Conservation (phyloP, 1,140 invertebrate species). For the Lepidurus packardi region DNA sequence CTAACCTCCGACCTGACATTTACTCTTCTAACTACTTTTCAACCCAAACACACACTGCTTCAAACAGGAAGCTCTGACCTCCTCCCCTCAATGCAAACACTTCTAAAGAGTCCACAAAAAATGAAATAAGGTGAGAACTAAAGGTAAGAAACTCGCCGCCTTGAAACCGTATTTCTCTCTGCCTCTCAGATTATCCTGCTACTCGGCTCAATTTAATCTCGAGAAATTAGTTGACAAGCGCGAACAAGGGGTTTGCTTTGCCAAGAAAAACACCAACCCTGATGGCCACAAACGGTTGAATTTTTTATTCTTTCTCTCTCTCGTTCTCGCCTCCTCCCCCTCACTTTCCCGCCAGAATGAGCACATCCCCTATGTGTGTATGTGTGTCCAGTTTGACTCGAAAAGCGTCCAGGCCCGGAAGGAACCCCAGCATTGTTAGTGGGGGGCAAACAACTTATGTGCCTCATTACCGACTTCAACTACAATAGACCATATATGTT, state of each 20-base stretch:
- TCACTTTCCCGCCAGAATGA: background rate
- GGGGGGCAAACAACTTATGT: background rate
- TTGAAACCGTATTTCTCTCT: too few relatives aligned
- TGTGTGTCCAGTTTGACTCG: background rate
- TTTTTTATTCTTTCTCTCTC: background rate
- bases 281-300: background rate
- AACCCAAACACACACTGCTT: conserved; percentile 1
- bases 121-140: background rate
- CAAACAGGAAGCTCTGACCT: background rate
- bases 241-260: background rate
- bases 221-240: background rate
- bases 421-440: background rate
- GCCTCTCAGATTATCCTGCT: too few relatives aligned
- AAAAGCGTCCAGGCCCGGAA: conserved; percentile 1
- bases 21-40: background rate
- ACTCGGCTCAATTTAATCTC: background rate
- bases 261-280: background rate
- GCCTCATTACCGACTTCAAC: conserved; percentile 5
- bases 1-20: conserved; percentile 7
- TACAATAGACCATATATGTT: conserved; percentile 10
- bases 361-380: background rate
- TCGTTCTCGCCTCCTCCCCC: background rate
- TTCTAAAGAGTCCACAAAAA: background rate
- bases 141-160: background rate
- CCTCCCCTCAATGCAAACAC: background rate